Evolutionary conservation across 2,113 vertebrate species (phyloP), one percentile per base, ranked within the genome.

Genomic region (Neofelis nebulosa): DNA sequence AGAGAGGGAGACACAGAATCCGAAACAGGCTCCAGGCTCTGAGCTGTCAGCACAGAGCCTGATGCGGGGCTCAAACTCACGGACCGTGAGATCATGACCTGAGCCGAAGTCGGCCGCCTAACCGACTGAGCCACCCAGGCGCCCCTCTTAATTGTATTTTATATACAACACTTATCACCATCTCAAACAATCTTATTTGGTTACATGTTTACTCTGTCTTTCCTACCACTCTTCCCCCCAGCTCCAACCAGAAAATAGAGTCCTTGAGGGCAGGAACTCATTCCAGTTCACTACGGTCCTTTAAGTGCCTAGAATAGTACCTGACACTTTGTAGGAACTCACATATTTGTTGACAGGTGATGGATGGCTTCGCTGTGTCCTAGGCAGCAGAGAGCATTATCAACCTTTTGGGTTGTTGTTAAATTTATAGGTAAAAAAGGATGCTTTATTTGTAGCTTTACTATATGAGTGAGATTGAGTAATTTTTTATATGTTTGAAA

Each of bases 381-480:
- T 55, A 66, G 71, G n/a, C 15, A 73, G 48, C 45, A 71, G 38
- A 87, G 55, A 16, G 25, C 15, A 55, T 27, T 65, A 80, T 65
- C 19, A 29, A 87, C 65, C 19, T n/a, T 57, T 50, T 73, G 48
- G 5, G 83, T 71, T 12, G 78, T 71, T 45, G 21, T 29, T 45
- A 83, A 52, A 61, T 84, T 78, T 65, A 63, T 10, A 38, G 27
- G 55, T 84, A 55, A 93, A 94, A 97, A 90, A 73, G 15, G 12
- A 21, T 74, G 87, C n/a, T 16, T 71, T 87, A 66, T 9, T 69
- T 95, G 63, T 85, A 95, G 45, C 57, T 93, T 90, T 89, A 93
- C 92, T 84, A 29, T 66, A 65, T 23, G 45, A 63, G 11, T 73
- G 65, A 89, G 63, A 80, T 0, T 73, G 50, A 87, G 48, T 68